A percentile compares a stretch with the other conserved stretches of the same genome.
Conservation (phyloP, 2,888 invertebrate genomes). For the Criorhina ranunculi region DNA sequence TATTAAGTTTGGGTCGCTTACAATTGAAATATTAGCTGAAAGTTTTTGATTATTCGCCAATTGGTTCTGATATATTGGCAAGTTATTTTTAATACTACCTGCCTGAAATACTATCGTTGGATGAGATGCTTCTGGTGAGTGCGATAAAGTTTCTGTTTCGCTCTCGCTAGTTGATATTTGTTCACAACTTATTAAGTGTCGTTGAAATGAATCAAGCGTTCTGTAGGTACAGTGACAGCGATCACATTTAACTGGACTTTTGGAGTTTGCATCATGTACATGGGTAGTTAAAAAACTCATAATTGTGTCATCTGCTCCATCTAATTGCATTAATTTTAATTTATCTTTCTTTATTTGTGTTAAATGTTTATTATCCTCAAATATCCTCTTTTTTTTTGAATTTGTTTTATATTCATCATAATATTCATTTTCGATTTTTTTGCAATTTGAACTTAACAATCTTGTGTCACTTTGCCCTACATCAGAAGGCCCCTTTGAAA, state of each 20-base stretch:
- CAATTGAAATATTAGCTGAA: neutral
- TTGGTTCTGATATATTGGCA: slow-evolving; percentile 44
- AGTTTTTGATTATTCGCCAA: slow-evolving; percentile 9
- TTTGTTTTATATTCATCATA: neutral
- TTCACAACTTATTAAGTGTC: slow-evolving; percentile 91
- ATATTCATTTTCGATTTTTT: neutral
- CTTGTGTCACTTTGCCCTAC: slow-evolving; percentile 81
- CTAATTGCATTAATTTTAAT: slow-evolving; percentile 87
- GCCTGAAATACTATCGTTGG: slow-evolving; percentile 11
- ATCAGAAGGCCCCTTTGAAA: slow-evolving; percentile 84
- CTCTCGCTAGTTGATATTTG: slow-evolving; percentile 92
- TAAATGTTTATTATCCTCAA: slow-evolving; percentile 12
- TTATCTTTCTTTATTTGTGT: slow-evolving; percentile 75
- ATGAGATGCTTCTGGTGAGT: slow-evolving; percentile 84
- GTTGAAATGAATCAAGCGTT: slow-evolving; percentile 91
- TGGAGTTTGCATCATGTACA: slow-evolving; percentile 82
- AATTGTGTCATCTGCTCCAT: slow-evolving; percentile 89
- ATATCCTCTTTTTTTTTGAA: neutral
- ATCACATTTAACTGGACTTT: slow-evolving; percentile 91
- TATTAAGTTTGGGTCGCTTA: slow-evolving; percentile 9
- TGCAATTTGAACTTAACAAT: slow-evolving; percentile 75
- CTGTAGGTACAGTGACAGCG: slow-evolving; percentile 94
- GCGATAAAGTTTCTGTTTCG: slow-evolving; percentile 89
- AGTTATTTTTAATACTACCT: slow-evolving; percentile 37
- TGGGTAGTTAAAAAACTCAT: slow-evolving; percentile 83